These are phyloP conservation scores for Fringilla coelebs DNA, from an alignment of 2,797 vertebrate genomes.

Conservation along the genomic window DNA sequence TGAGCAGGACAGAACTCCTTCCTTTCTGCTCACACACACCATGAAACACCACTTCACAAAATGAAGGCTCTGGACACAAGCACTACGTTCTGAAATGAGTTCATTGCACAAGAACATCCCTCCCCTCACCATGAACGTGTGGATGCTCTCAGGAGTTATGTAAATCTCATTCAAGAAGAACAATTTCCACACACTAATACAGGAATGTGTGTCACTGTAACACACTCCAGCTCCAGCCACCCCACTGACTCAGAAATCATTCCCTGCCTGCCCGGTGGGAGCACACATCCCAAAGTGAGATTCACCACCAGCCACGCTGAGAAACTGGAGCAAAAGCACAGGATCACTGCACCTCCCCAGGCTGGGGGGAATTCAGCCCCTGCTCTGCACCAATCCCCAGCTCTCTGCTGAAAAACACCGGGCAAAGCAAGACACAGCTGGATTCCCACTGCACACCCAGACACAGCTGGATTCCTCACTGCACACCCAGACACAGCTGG, in stretches of 20 bases:
- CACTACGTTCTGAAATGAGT: rapidly evolving
- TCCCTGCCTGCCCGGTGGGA: neutral
- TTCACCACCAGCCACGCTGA: rapidly evolving
- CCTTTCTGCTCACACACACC: neutral
- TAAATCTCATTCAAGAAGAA: neutral
- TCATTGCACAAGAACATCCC: neutral
- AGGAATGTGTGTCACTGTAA: neutral
- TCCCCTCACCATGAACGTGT: neutral
- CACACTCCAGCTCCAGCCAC: neutral
- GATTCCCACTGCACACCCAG: too few relatives aligned
- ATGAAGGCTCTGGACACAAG: neutral
- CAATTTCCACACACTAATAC: neutral
- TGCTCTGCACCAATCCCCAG: neutral
- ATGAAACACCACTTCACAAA: neutral
- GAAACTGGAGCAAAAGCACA: rapidly evolving
- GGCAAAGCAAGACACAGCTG: neutral
- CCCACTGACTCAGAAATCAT: neutral
- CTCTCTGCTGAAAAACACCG: too few relatives aligned
- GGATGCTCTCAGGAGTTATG: neutral
- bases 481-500: neutral
- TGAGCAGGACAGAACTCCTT: rapidly evolving
- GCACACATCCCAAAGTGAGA: rapidly evolving
- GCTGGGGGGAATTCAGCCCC: neutral
- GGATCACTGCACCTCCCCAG: rapidly evolving
- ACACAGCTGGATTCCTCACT: neutral